These are phyloP conservation scores for Radopholus similis DNA, from an alignment of 1,140 invertebrate species.

Conservation along the genomic window DNA sequence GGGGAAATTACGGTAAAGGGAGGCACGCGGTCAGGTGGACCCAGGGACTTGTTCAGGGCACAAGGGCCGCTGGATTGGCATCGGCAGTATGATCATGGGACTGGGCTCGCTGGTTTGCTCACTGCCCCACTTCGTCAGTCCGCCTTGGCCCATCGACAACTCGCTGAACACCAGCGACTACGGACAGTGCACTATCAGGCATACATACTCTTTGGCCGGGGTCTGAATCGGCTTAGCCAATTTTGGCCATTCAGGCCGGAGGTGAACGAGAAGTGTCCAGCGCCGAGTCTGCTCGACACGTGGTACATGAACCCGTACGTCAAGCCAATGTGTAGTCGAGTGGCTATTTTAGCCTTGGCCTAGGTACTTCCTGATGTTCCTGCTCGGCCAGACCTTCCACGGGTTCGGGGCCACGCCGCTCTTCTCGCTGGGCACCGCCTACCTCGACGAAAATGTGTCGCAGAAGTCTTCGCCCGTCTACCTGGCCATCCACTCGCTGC, in stretches of 20 bases:
- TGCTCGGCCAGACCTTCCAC: constrained; percentile 56
- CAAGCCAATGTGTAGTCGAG: too few species aligned
- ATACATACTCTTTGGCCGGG: neutral
- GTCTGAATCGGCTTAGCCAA: neutral
- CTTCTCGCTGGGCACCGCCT: constrained; percentile 59
- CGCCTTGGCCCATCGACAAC: constrained; percentile 2
- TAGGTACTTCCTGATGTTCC: constrained; percentile 53
- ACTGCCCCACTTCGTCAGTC: constrained; percentile 44
- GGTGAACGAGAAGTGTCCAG: neutral
- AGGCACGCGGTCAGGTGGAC: neutral
- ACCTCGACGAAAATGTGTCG: constrained; percentile 59
- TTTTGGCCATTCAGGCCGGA: neutral
- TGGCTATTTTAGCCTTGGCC: neutral
- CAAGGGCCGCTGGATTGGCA: constrained; percentile 58
- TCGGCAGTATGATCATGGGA: constrained; percentile 55
- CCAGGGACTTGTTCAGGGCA: constrained; percentile 41
- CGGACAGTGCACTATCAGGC: constrained; percentile 44
- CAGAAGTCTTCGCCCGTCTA: constrained; percentile 61
- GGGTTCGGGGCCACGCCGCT: constrained; percentile 55
- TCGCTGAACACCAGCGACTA: constrained; percentile 33
- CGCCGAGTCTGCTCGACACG: neutral
- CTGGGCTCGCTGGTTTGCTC: constrained; percentile 57
- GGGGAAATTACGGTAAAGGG: constrained; percentile 50
- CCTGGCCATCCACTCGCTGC: constrained; percentile 56
- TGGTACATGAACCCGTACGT: constrained; percentile 50